These are phyloP conservation scores for Archegozetes longisetosus DNA, from an alignment of 1,140 invertebrate genomes.

Conservation along the genomic window DNA sequence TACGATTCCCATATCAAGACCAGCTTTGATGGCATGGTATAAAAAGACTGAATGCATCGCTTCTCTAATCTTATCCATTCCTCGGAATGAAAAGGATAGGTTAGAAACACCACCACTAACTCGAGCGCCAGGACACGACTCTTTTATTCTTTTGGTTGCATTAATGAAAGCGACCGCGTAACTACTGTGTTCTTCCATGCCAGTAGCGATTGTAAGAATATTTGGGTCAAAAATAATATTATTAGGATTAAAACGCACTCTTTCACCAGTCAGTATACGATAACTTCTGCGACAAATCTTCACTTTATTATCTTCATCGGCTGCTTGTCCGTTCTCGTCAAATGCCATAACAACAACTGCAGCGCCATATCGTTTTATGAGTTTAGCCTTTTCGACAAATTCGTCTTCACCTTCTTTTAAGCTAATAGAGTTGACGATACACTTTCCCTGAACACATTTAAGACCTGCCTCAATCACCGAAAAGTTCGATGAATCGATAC, in stretches of 20 bases:
- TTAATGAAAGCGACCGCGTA: constrained; percentile 43
- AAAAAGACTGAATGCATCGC: constrained; percentile 47
- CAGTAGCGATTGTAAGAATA: constrained; percentile 45
- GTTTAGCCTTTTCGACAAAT: constrained; percentile 32
- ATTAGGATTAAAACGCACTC: constrained; percentile 38
- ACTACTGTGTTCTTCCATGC: constrained; percentile 43
- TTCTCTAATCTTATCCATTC: constrained; percentile 40
- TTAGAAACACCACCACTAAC: constrained; percentile 47
- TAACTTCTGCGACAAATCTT: constrained; percentile 40
- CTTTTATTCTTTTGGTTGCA: constrained; percentile 31
- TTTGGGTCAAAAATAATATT: constrained; percentile 50
- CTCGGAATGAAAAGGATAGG: constrained; percentile 46
- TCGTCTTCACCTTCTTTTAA: constrained; percentile 37
- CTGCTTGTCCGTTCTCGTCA: constrained; percentile 37
- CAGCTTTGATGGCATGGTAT: constrained; percentile 42
- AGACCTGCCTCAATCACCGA: constrained; percentile 40
- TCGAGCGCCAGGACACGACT: constrained; percentile 34
- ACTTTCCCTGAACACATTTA: constrained; percentile 43
- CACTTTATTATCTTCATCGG: constrained; percentile 36
- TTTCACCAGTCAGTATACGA: constrained; percentile 33
- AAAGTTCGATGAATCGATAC: constrained; percentile 45
- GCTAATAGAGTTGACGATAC: constrained; percentile 43
- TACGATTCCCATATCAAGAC: constrained; percentile 45
- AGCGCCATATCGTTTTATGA: constrained; percentile 38
- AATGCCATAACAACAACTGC: constrained; percentile 42